These are phyloP conservation scores for Lophura nycthemera DNA, from an alignment of 2,113 vertebrate species.

Conservation along the genomic window DNA sequence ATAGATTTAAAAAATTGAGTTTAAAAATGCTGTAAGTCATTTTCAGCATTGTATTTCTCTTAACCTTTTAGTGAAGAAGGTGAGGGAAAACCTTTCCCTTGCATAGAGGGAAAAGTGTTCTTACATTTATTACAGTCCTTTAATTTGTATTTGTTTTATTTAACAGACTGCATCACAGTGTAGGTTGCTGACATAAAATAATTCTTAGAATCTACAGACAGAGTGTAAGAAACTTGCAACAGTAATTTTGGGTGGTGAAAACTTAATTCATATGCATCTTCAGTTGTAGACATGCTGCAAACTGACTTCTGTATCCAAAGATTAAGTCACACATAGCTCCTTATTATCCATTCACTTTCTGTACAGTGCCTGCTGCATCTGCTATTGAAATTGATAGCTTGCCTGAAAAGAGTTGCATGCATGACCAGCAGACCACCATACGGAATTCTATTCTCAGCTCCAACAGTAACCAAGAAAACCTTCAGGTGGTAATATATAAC, in stretches of 20 bases:
- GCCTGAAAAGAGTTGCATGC: background rate
- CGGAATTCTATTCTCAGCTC: slow-evolving; percentile 11
- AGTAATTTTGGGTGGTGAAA: background rate
- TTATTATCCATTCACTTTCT: background rate
- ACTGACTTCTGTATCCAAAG: background rate
- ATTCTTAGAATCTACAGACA: background rate
- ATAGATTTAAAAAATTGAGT: background rate
- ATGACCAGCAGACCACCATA: background rate
- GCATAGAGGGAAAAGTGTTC: background rate
- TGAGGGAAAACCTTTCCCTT: background rate
- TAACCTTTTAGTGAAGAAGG: background rate
- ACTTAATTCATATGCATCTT: background rate
- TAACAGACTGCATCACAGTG: background rate
- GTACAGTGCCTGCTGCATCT: background rate
- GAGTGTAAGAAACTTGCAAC: background rate
- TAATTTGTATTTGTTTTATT: background rate
- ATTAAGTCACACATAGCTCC: background rate
- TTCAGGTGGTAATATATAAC: background rate
- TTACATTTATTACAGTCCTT: background rate
- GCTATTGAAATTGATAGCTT: background rate
- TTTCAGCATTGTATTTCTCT: background rate
- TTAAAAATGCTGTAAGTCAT: background rate
- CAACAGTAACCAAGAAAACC: background rate
- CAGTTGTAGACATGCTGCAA: background rate
- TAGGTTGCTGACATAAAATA: background rate